These are phyloP conservation scores for Caenorhabditis afra DNA, from an alignment of 2,888 invertebrate species.

Conservation along the genomic window DNA sequence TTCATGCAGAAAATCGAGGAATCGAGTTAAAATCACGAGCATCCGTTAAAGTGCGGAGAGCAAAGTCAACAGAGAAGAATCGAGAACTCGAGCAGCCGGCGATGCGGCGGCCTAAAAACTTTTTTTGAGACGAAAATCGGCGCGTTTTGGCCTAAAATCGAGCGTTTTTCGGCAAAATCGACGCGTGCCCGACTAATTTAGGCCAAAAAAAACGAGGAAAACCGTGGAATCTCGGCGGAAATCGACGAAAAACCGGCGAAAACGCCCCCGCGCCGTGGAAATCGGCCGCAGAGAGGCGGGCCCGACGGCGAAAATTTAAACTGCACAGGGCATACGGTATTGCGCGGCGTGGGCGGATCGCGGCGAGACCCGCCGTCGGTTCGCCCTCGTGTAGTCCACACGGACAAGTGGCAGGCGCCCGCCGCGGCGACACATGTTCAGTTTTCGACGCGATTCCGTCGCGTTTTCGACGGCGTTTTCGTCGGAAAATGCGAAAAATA, in stretches of 20 bases:
- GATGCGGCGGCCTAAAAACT: conserved; percentile 43
- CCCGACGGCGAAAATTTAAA: conserved; percentile 42
- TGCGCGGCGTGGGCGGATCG: conserved; percentile 67
- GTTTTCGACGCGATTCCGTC: no score
- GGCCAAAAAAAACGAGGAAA: neutral
- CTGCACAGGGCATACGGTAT: conserved; percentile 60
- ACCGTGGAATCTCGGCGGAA: neutral
- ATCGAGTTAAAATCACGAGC: neutral
- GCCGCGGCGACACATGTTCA: neutral
- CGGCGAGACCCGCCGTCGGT: conserved; percentile 52
- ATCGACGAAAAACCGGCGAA: conserved; percentile 20
- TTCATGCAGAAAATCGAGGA: neutral
- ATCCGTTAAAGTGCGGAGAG: conserved; percentile 3
- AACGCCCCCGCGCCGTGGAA: conserved; percentile 12
- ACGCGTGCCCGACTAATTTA: no score
- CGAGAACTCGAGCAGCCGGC: neutral
- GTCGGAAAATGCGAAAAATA: no score
- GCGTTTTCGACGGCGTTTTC: no score
- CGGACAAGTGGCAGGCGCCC: conserved; percentile 33
- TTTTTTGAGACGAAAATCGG: conserved; percentile 1
- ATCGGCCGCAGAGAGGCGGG: neutral
- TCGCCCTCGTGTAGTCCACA: conserved; percentile 43
- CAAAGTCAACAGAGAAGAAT: conserved; percentile 2
- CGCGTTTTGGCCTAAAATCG: neutral
- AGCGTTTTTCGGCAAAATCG: no score